Evolutionary conservation across 2,797 vertebrate genomes (phyloP).

Genomic region (Rhincodon typus): DNA sequence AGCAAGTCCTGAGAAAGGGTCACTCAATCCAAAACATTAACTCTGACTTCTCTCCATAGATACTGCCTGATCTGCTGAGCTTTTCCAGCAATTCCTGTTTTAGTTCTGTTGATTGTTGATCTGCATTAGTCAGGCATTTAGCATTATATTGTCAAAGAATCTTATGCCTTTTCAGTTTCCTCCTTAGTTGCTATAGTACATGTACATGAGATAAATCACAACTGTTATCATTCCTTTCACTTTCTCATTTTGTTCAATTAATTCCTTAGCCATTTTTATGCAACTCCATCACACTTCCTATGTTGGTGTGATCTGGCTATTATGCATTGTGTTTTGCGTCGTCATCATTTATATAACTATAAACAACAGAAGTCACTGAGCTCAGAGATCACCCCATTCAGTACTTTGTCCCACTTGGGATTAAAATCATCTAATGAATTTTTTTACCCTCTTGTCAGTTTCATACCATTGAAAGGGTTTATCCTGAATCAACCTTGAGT

Average conservation of each 20-base stretch:
- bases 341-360: background rate
- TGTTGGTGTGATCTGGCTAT: too few species aligned
- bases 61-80: too few species aligned
- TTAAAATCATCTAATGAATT: background rate
- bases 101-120: background rate
- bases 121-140: background rate
- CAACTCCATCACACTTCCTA: too few species aligned
- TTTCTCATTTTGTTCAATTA: background rate
- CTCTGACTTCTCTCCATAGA: too few species aligned
- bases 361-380: background rate
- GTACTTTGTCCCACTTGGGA: background rate
- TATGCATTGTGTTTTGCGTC: background rate
- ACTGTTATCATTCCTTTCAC: background rate
- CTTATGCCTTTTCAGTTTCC: background rate
- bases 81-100: too few species aligned
- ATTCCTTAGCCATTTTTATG: too few species aligned
- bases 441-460: background rate
- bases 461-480: background rate
- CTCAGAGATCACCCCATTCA: background rate
- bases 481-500: background rate
- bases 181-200: background rate
- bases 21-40: too few species aligned
- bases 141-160: background rate
- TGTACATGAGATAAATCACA: too few species aligned
- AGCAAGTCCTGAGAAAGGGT: too few species aligned